Percentiles rank a stretch among this genome's conserved stretches.
These are phyloP conservation scores for Notocelia uddmanniana DNA, from an alignment of 2,888 invertebrate genomes.

Conservation along the genomic window DNA sequence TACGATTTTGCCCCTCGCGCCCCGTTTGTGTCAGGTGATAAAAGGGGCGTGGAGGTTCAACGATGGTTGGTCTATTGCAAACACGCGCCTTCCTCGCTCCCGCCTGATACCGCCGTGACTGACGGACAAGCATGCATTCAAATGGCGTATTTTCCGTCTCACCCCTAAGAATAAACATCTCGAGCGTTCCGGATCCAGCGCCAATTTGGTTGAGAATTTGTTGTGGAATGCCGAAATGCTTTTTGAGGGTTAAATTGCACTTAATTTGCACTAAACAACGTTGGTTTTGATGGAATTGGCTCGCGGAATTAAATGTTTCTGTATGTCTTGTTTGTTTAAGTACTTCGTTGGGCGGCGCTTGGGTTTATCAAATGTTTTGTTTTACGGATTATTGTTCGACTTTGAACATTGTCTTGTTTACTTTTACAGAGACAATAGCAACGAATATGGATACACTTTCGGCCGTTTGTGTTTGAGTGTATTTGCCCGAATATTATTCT, in stretches of 20 bases:
- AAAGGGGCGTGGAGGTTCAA: constrained; percentile 59
- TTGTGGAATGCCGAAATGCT: constrained; percentile 82
- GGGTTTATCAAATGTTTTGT: constrained; percentile 30
- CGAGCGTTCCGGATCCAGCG: constrained; percentile 70
- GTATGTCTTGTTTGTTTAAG: constrained; percentile 38
- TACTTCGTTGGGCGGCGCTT: background rate
- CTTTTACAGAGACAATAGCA: background rate
- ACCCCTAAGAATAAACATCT: constrained; percentile 76
- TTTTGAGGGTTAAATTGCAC: constrained; percentile 83
- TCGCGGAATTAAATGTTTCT: constrained; percentile 50
- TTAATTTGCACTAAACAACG: constrained; percentile 84
- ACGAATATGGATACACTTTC: too few relatives aligned
- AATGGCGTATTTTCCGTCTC: constrained; percentile 88
- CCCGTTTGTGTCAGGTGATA: constrained; percentile 33
- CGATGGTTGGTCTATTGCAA: constrained; percentile 60
- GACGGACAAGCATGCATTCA: constrained; percentile 91
- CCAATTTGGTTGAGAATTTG: constrained; percentile 84
- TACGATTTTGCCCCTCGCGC: constrained; percentile 44
- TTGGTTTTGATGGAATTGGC: constrained; percentile 69
- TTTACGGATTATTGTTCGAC: constrained; percentile 7
- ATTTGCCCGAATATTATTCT: too few relatives aligned
- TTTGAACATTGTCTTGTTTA: constrained; percentile 7
- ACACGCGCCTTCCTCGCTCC: constrained; percentile 74
- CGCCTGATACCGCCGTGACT: constrained; percentile 88
- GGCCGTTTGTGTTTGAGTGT: too few relatives aligned